Conservation (phyloP, 2,113 vertebrate species). For the Terrapene triunguis region DNA sequence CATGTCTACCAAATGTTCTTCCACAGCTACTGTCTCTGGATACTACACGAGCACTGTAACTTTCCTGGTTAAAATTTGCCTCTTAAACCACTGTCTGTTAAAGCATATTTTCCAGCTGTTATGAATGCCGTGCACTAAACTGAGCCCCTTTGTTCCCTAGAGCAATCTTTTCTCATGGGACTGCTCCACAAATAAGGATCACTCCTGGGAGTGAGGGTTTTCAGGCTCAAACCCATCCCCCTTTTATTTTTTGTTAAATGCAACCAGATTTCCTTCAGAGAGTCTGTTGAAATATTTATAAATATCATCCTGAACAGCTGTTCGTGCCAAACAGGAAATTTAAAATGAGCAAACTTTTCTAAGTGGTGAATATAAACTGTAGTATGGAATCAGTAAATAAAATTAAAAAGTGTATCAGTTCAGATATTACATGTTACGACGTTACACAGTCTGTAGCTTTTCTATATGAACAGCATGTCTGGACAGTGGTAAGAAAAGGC, state of each 20-base stretch:
- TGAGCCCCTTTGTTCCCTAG: not conserved
- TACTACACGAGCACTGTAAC: constrained; percentile 10
- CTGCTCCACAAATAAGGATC: fast-evolving
- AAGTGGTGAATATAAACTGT: constrained; percentile 71
- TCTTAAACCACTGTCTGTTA: constrained; percentile 8
- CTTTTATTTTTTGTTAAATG: not conserved
- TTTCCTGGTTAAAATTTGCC: not conserved
- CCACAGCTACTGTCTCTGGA: not conserved
- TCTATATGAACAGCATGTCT: not conserved
- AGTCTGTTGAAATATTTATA: constrained; percentile 75
- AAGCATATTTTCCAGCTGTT: fast-evolving
- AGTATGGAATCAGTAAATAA: constrained; percentile 22
- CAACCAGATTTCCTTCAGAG: constrained; percentile 45
- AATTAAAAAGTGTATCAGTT: constrained; percentile 47
- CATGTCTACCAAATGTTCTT: constrained; percentile 44
- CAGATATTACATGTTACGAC: not conserved
- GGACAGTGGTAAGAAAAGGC: not conserved
- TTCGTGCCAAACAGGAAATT: constrained; percentile 76
- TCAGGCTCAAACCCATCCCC: not conserved
- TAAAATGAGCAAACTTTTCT: constrained; percentile 74
- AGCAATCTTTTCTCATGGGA: not conserved
- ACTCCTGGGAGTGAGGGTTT: not conserved
- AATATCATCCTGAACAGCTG: constrained; percentile 69
- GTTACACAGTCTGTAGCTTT: not conserved
- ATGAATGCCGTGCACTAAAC: not conserved